A percentile compares a stretch with the other conserved stretches of the same genome.
Conservation (phyloP, 2,113 vertebrate species). For the Corynorhinus townsendii region DNA sequence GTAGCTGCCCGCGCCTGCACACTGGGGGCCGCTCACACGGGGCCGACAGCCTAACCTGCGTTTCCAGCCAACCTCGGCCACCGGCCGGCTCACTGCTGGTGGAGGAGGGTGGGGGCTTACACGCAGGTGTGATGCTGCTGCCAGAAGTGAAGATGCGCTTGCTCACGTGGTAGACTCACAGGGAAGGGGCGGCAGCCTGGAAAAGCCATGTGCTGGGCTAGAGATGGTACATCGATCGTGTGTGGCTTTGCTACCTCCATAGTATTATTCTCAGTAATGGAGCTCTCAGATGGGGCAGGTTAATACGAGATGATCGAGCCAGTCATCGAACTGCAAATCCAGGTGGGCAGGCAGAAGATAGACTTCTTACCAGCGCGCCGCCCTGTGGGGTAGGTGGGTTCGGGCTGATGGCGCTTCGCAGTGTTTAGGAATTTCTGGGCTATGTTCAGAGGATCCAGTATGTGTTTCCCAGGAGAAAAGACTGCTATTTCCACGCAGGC, state of each 20-base stretch:
- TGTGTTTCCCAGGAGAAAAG: not conserved
- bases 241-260: not conserved
- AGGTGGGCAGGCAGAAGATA: not conserved
- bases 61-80: too few relatives aligned
- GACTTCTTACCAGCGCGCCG: not conserved
- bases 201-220: not conserved
- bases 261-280: too few relatives aligned
- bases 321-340: not conserved
- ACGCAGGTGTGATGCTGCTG: not conserved
- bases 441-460: fast-evolving
- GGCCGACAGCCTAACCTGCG: not conserved
- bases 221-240: not conserved
- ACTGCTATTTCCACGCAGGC: not conserved
- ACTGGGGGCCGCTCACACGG: not conserved
- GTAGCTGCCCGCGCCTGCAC: slow-evolving; percentile 72
- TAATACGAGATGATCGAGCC: not conserved
- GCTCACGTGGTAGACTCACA: not conserved
- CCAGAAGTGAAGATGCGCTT: not conserved
- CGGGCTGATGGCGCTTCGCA: not conserved
- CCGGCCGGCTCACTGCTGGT: too few relatives aligned
- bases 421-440: not conserved
- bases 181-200: not conserved
- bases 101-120: not conserved
- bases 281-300: not conserved
- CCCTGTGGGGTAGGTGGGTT: not conserved